Conservation (phyloP, 2,888 invertebrate genomes). For the Temnothorax ravouxi region DNA sequence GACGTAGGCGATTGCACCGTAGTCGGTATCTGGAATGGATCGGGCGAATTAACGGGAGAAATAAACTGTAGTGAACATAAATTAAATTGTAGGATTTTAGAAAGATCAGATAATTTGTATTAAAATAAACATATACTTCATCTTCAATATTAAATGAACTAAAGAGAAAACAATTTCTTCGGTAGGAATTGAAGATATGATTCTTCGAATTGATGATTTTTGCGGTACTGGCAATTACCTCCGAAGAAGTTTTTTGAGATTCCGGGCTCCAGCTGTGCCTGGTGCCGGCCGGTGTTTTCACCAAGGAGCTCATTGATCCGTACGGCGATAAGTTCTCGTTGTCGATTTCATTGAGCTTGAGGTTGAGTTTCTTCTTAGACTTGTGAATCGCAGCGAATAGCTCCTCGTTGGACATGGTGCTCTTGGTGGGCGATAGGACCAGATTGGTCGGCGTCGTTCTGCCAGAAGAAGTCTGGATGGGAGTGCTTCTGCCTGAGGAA, state of each 20-base stretch:
- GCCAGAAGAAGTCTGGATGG: conserved; percentile 75
- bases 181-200: neutral
- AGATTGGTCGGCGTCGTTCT: conserved; percentile 80
- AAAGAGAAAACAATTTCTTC: neutral
- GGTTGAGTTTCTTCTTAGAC: conserved; percentile 91
- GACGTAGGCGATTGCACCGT: conserved; percentile 88
- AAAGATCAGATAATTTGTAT: neutral
- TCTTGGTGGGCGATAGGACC: conserved; percentile 89
- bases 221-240: conserved; percentile 69
- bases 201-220: neutral
- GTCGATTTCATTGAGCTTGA: conserved; percentile 86
- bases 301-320: conserved; percentile 87
- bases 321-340: conserved; percentile 85
- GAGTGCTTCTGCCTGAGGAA: conserved; percentile 71
- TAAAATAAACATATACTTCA: neutral
- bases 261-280: conserved; percentile 90
- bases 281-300: conserved; percentile 84
- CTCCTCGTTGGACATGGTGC: conserved; percentile 93
- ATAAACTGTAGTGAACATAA: neutral
- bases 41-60: neutral
- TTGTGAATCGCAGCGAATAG: conserved; percentile 92
- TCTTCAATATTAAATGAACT: conserved; percentile 5
- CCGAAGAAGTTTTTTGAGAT: conserved; percentile 78
- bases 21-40: conserved; percentile 75
- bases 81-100: neutral